Evolutionary conservation across 2,113 vertebrate species (phyloP).

Genomic region (Bujurquina vittata): DNA sequence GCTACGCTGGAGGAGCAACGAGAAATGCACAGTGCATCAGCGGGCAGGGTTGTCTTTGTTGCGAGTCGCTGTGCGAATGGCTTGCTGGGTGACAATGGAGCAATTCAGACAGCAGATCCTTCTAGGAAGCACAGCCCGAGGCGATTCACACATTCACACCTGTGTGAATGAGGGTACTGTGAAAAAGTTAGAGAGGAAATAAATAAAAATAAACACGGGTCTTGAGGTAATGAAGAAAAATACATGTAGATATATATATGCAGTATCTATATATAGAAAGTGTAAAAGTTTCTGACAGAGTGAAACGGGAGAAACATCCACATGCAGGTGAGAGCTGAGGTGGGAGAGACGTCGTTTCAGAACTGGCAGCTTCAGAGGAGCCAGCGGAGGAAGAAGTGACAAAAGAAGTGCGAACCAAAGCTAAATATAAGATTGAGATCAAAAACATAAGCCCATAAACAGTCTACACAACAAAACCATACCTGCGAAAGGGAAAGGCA

Average conservation of each 20-base stretch:
- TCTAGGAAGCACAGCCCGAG: neutral
- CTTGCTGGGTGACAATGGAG: neutral
- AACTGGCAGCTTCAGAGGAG: constrained; percentile 24
- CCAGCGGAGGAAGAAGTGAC: neutral
- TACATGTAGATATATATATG: neutral
- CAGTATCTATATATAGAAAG: neutral
- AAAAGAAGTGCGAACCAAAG: neutral
- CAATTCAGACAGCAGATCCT: neutral
- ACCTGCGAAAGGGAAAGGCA: neutral
- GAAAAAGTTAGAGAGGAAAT: neutral
- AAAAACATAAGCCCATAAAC: constrained; percentile 21
- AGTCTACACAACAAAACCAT: constrained; percentile 11
- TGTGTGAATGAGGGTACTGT: neutral
- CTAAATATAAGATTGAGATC: constrained; percentile 42
- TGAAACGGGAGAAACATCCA: neutral
- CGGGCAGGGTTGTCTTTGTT: neutral
- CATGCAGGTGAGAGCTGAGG: neutral
- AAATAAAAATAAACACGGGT: neutral
- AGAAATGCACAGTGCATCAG: neutral
- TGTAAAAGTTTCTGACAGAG: neutral
- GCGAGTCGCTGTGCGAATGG: neutral
- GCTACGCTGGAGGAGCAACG: neutral
- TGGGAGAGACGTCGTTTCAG: constrained; percentile 1
- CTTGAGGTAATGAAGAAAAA: neutral
- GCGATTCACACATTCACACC: neutral